Evolutionary conservation across 2,113 vertebrate species (phyloP).

Genomic region (Drymodes brunneopygia): DNA sequence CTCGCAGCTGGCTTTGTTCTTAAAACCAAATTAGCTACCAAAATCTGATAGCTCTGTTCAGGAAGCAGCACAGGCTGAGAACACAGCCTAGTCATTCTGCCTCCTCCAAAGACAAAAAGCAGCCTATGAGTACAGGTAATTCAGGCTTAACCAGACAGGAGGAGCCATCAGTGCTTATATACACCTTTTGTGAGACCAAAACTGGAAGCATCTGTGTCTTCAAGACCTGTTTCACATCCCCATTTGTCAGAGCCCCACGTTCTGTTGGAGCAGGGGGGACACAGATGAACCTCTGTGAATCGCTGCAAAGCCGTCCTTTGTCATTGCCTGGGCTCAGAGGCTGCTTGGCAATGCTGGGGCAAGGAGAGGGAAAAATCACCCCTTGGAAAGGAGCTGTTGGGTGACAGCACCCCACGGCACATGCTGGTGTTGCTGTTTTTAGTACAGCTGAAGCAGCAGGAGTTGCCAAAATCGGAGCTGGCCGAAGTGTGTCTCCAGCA

Average conservation of each 20-base stretch:
- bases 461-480: background rate
- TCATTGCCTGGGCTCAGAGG: accelerated
- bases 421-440: background rate
- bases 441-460: accelerated
- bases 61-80: background rate
- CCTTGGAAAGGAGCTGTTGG: background rate
- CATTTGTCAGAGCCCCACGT: accelerated
- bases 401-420: background rate
- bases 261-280: background rate
- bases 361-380: background rate
- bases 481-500: background rate
- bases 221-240: background rate
- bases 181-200: background rate
- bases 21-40: background rate
- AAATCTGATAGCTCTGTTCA: background rate
- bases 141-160: background rate
- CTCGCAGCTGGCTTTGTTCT: background rate
- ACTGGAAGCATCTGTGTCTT: background rate
- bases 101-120: background rate
- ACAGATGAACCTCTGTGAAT: background rate
- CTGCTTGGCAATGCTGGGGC: background rate
- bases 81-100: background rate
- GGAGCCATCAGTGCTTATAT: background rate
- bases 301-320: accelerated
- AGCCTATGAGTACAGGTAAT: background rate